Percentiles rank a stretch among this genome's conserved stretches.
phyloP scores from a whole-genome alignment of 2,888 invertebrate genomes.

The Malthinus seriepunctatus region DNA sequence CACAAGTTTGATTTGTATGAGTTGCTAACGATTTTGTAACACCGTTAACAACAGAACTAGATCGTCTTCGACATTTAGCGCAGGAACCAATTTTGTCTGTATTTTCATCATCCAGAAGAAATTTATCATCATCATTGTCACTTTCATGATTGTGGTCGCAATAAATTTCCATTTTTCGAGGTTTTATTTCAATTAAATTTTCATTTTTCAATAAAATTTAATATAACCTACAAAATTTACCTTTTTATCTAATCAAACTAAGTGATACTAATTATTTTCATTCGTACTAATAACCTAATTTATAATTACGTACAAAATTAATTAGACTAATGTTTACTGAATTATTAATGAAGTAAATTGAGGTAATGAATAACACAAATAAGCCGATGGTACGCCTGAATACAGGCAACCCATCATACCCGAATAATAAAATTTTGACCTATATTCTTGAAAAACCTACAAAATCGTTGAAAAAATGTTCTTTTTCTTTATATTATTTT shows the following conservation, averaged over 20 bases:
- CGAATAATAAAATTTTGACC: no score
- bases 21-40: constrained; percentile 22
- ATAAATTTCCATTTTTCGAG: constrained; percentile 31
- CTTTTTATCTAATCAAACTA: not conserved
- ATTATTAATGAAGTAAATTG: no score
- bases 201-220: constrained; percentile 4
- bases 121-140: constrained; percentile 44
- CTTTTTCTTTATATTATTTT: no score
- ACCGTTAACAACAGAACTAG: constrained; percentile 8
- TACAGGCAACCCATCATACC: no score
- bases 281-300: not conserved
- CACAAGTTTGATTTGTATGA: constrained; percentile 10
- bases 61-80: constrained; percentile 32
- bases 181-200: not conserved
- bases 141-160: constrained; percentile 40
- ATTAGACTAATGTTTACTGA: not conserved
- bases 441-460: no score
- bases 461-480: no score
- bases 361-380: no score
- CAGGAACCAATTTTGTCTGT: constrained; percentile 32
- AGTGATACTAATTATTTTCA: not conserved
- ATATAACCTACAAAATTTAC: constrained; percentile 2
- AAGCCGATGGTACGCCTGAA: no score
- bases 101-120: constrained; percentile 51
- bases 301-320: not conserved